A percentile compares a stretch with the other conserved stretches of the same genome.
phyloP scores from a whole-genome alignment of 2,888 invertebrate species.

The Myopa tessellatipennis region DNA sequence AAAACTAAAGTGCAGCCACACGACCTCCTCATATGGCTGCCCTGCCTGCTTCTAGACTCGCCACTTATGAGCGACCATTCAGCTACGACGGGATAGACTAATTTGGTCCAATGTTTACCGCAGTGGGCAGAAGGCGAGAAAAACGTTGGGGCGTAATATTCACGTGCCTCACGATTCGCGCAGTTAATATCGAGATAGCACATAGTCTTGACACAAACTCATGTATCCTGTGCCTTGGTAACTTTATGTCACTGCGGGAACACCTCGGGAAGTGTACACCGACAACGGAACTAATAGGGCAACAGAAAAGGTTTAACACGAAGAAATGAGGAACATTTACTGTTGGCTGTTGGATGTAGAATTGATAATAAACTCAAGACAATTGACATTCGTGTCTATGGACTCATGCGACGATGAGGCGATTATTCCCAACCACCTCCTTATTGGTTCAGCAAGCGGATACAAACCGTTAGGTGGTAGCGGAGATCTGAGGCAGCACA shows the following conservation, averaged over 20 bases:
- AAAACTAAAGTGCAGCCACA: conserved; percentile 39
- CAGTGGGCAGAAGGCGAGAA: conserved; percentile 42
- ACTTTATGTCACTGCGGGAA: conserved; percentile 40
- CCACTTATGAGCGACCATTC: conserved; percentile 41
- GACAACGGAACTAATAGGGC: conserved; percentile 31
- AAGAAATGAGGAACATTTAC: neutral
- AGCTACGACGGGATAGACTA: conserved; percentile 46
- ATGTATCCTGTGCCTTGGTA: conserved; percentile 40
- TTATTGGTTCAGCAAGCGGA: conserved; percentile 2
- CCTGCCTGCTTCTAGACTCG: conserved; percentile 43
- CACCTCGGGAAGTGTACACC: conserved; percentile 25
- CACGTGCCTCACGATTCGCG: conserved; percentile 45
- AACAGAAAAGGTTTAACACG: conserved; percentile 20
- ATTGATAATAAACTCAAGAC: conserved; percentile 42
- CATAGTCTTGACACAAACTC: too few species aligned
- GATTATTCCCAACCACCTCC: conserved; percentile 44
- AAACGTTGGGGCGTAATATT: conserved; percentile 49
- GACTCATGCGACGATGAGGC: conserved; percentile 44
- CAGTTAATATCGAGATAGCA: conserved; percentile 34
- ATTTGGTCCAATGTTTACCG: conserved; percentile 45
- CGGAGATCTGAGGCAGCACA: neutral
- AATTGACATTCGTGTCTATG: conserved; percentile 37
- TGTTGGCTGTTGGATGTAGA: conserved; percentile 41
- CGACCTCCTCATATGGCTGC: conserved; percentile 44
- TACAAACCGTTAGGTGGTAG: conserved; percentile 1